Evolutionary conservation across 2,888 invertebrate species (phyloP), one percentile per base, ranked within the genome.

Genomic region (Cerceris rybyensis): DNA sequence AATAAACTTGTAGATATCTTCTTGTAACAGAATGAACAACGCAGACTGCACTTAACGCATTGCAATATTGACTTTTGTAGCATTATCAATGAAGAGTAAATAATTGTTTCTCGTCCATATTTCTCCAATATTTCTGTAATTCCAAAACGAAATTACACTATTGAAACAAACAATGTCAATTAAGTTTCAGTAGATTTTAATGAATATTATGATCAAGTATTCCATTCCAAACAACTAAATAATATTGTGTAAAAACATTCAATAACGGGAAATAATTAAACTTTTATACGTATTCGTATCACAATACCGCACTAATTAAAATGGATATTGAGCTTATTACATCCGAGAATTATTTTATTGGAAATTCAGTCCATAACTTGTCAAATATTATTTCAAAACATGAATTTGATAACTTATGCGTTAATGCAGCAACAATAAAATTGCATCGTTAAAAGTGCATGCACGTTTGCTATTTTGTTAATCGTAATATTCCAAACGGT

Each of bases 121-220:
- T 46, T 8, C 2, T 16, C 1, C n/a, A 16, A 54, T 49, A 50
- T 60, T 64, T 63, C 16, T 52, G 9, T 14, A 46, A 42, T 49
- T 60, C 60, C 6, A 17, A 73, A 11, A 7, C 39, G 46, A 9
- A 17, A 60, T 49, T 46, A 43, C 41, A 55, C 9, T 50, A 68
- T 52, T 60, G 6, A 55, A 70, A 49, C 17, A 59, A 66, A 60
- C 50, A 68, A 41, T n/a, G 57, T 46, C 54, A 67, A 77, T 77
- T 52, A 54, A 64, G 28, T 61, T 69, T 60, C n/a, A 54, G 17
- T 8, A 63, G 42, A 67, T 55, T 64, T 52, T 68, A 70, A 70
- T 78, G 61, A 70, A 68, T 60, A 14, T 50, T 52, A 13, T 28
- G 66, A 75, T 75, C 16, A 58, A 66, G 52, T 57, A 61, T 70